These are phyloP conservation scores for Drosophila mettleri DNA, from an alignment of 2,888 invertebrate genomes.

Conservation along the genomic window DNA sequence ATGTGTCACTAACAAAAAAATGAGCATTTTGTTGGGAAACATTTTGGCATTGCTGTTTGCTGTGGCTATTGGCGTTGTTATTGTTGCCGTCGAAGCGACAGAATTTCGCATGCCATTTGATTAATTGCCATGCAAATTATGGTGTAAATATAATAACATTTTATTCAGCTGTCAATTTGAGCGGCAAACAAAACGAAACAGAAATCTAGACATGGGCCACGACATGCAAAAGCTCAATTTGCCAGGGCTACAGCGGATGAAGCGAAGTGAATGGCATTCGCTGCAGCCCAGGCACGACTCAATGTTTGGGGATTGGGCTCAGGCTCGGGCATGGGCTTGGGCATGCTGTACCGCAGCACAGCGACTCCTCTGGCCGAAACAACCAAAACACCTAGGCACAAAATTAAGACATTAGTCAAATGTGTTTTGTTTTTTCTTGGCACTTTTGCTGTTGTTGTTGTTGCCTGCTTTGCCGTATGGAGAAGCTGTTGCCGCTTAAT, in stretches of 20 bases:
- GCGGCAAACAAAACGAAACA: constrained; percentile 57
- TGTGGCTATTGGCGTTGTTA: constrained; percentile 19
- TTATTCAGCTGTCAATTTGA: constrained; percentile 82
- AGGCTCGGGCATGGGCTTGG: neutral
- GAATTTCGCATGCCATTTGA: constrained; percentile 81
- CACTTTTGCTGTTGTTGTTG: constrained; percentile 10
- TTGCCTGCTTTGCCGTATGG: constrained; percentile 31
- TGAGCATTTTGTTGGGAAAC: constrained; percentile 48
- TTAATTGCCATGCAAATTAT: constrained; percentile 82
- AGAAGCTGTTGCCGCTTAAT: constrained; percentile 53
- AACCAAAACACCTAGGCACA: constrained; percentile 67
- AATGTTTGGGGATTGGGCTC: neutral
- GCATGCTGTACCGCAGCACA: constrained; percentile 28
- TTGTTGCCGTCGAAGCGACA: constrained; percentile 42
- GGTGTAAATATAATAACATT: constrained; percentile 82
- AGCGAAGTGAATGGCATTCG: constrained; percentile 81
- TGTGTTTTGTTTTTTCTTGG: constrained; percentile 6
- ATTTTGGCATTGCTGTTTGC: constrained; percentile 43
- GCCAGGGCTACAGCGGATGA: constrained; percentile 64
- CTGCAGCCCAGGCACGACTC: constrained; percentile 71
- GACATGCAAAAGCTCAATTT: constrained; percentile 81
- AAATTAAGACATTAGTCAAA: constrained; percentile 81
- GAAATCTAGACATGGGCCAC: constrained; percentile 67
- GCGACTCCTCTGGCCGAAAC: constrained; percentile 51
- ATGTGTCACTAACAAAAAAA: constrained; percentile 67